Base-by-base conservation (phyloP, 2,888 invertebrate genomes). In the Coremacera marginata region DNA sequence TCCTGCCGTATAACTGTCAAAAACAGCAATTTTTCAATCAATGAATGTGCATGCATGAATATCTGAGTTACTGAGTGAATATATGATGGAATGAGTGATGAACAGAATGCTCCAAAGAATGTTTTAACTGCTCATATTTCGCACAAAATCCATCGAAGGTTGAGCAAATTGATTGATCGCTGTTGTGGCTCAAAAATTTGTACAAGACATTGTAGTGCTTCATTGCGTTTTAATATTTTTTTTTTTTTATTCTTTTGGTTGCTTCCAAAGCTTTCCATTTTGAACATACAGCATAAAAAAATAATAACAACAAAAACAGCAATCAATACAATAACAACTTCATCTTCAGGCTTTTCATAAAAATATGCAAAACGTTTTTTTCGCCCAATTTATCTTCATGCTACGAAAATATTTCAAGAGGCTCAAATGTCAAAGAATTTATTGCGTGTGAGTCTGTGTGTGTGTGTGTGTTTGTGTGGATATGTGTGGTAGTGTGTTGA, bases 361-460 rank as follows among this genome's bases (percentile, higher is more conserved):
- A 44, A 44, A 44, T 44, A 44, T 44, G 55, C 55, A 55, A 55
- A 55, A 55, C n/a, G 19, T 55, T n/a, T 55, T n/a, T 55, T 55
- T 55, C 22, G 19, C 55, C 55, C 55, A 19, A 55, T 55, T 55
- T 55, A 55, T 19, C 11, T 2, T n/a, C 19, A 55, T 19, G 22
- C 19, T 19, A 55, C n/a, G 2, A n/a, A 55, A 55, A 22, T 55
- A 55, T 9, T 55, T 55, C 19, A 55, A 55, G 55, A 5, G 55
- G 22, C 22, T 55, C 19, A 19, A 55, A 7, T 44, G 44, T 44
- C 44, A 44, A 8, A 19, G 55, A 19, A 67, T 67, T 19, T 82
- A 81, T 82, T 82, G 83, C 81, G 84, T 84, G 51, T 11, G 34
- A 8, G 55, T 55, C 1, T 5, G n/a, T 55, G n/a, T 2, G 2